phyloP scores from a whole-genome alignment of 2,113 vertebrate species.

The Notothenia coriiceps region DNA sequence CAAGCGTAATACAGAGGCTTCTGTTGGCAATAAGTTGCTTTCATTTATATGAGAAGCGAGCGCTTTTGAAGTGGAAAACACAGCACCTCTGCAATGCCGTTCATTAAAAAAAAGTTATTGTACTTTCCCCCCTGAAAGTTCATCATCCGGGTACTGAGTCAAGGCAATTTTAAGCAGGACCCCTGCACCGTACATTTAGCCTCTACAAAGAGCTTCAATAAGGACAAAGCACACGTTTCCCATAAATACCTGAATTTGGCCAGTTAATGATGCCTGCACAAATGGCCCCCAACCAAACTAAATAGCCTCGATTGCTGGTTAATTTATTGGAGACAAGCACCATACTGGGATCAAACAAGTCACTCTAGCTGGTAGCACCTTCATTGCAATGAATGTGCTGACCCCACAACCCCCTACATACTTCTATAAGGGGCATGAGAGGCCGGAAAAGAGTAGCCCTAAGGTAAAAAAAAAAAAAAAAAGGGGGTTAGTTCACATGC shows the following conservation, averaged over 20 bases:
- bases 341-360: slow-evolving; percentile 81
- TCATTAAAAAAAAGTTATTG: slow-evolving; percentile 79
- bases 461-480: slow-evolving; percentile 13
- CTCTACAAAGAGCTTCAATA: slow-evolving; percentile 74
- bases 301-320: slow-evolving; percentile 77
- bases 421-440: slow-evolving; percentile 73
- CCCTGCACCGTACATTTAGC: slow-evolving; percentile 69
- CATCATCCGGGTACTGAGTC: slow-evolving; percentile 68
- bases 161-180: slow-evolving; percentile 66
- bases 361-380: slow-evolving; percentile 77
- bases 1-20: slow-evolving; percentile 46
- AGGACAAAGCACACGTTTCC: slow-evolving; percentile 71
- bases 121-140: slow-evolving; percentile 71
- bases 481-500: slow-evolving; percentile 69
- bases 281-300: slow-evolving; percentile 78
- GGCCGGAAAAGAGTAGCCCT: slow-evolving; percentile 64
- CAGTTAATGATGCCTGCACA: slow-evolving; percentile 80
- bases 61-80: slow-evolving; percentile 77
- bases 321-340: slow-evolving; percentile 81
- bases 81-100: slow-evolving; percentile 65
- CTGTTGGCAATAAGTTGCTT: slow-evolving; percentile 78
- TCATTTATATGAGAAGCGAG: slow-evolving; percentile 66
- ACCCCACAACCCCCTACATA: slow-evolving; percentile 75
- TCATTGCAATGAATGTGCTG: slow-evolving; percentile 79
- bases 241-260: slow-evolving; percentile 80